Base-by-base conservation (phyloP, 2,113 vertebrate species). In the Damaliscus lunatus region DNA sequence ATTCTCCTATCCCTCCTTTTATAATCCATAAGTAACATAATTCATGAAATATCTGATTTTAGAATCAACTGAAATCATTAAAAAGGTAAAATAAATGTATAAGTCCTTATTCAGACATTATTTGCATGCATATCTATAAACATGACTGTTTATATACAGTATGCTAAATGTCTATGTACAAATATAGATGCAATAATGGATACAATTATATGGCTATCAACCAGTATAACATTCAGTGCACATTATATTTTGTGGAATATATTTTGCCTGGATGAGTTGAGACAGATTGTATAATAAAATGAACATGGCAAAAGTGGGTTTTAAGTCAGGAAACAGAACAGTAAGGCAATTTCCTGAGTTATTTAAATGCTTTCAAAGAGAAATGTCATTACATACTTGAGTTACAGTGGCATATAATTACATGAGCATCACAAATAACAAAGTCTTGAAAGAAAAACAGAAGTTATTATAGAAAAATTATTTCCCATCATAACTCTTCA, bases 321-420 rank as follows among this genome's bases (percentile, higher is more conserved):
- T 98, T 98, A 98, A 98, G 98, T 98, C 98, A 99, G 98, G 98
- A 99, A 98, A 98, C 98, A 99, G 98, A 98, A 98, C 57, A 98
- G 97, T 98, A 98, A 98, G 99, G 98, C 98, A 98, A 99, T 99
- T 99, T 99, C 98, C 98, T 98, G 98, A 98, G 98, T 98, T 99
- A 99, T 98, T 98, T 98, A 99, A 99, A 98, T 98, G 98, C 96
- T 98, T 98, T 98, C 98, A 98, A 98, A 98, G 96, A 98, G 98
- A 98, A 99, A 99, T 98, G 98, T 99, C 98, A 99, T 99, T 99
- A 99, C 97, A 98, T 99, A 98, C 98, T 99, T 97, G 98, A 99
- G 98, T 99, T 99, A 98, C 98, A 98, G 59, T 97, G 84, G 97
- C 98, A 97, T 98, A 97, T 99, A 99, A 99, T 99, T 99, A 98